phyloP scores from a whole-genome alignment of 2,888 invertebrate species.

The Cinara cedri region DNA sequence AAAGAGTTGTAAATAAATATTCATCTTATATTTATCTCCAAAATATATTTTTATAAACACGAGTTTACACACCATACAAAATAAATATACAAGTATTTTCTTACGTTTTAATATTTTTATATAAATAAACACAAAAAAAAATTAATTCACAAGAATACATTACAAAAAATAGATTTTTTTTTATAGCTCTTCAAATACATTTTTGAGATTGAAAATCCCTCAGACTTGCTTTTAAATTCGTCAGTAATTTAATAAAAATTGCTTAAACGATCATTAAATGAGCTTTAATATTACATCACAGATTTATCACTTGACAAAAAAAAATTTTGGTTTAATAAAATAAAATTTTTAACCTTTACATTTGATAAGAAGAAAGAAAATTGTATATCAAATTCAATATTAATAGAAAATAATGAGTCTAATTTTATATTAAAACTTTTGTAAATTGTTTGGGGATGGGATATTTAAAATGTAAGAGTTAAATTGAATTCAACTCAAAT shows the following conservation, averaged over 20 bases:
- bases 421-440: neutral
- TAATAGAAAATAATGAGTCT: neutral
- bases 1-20: constrained; percentile 36
- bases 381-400: constrained; percentile 13
- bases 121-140: constrained; percentile 33
- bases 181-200: constrained; percentile 38
- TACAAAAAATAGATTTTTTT: neutral
- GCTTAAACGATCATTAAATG: constrained; percentile 50
- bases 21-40: constrained; percentile 6
- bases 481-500: constrained; percentile 1
- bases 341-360: constrained; percentile 21
- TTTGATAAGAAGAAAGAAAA: constrained; percentile 1
- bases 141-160: constrained; percentile 42
- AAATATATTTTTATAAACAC: constrained; percentile 33
- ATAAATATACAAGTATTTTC: constrained; percentile 21
- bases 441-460: neutral
- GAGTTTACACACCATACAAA: constrained; percentile 12
- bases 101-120: neutral
- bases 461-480: neutral
- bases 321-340: constrained; percentile 14
- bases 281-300: constrained; percentile 54
- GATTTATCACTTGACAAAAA: constrained; percentile 49
- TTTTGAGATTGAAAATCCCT: constrained; percentile 54
- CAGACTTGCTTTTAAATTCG: constrained; percentile 54
- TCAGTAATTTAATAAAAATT: constrained; percentile 55